Percentiles rank a stretch among this genome's conserved stretches.
phyloP scores from a whole-genome alignment of 2,888 invertebrate species.

The Dynastes maya region DNA sequence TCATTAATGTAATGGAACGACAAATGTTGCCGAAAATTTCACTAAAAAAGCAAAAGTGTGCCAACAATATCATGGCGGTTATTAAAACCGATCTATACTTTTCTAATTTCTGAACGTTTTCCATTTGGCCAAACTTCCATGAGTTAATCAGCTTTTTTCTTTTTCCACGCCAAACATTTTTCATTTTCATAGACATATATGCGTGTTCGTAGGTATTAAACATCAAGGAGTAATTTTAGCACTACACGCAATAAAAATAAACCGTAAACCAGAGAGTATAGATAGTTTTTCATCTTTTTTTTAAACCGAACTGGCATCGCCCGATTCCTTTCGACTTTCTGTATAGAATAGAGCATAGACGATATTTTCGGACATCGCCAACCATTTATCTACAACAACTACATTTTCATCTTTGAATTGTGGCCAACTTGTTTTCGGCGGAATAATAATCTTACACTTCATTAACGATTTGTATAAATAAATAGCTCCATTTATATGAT shows the following conservation, averaged over 20 bases:
- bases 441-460: constrained; percentile 32
- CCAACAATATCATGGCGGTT: no score
- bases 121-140: no score
- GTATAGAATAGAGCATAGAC: background rate
- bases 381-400: background rate
- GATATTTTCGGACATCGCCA: background rate
- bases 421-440: constrained; percentile 21
- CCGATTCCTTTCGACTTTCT: background rate
- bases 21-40: no score
- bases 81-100: no score
- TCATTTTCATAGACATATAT: background rate
- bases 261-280: background rate
- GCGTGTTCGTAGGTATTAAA: background rate
- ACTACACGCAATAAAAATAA: constrained; percentile 4
- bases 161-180: background rate
- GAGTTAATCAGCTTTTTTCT: no score
- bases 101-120: no score
- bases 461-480: constrained; percentile 33
- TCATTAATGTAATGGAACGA: no score
- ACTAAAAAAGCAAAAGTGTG: no score
- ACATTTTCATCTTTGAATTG: constrained; percentile 22
- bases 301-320: background rate
- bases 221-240: constrained; percentile 1
- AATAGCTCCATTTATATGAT: constrained; percentile 34
- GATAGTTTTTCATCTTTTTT: background rate